phyloP scores from a whole-genome alignment of 2,113 vertebrate genomes.

The Coregonus clupeaformis region DNA sequence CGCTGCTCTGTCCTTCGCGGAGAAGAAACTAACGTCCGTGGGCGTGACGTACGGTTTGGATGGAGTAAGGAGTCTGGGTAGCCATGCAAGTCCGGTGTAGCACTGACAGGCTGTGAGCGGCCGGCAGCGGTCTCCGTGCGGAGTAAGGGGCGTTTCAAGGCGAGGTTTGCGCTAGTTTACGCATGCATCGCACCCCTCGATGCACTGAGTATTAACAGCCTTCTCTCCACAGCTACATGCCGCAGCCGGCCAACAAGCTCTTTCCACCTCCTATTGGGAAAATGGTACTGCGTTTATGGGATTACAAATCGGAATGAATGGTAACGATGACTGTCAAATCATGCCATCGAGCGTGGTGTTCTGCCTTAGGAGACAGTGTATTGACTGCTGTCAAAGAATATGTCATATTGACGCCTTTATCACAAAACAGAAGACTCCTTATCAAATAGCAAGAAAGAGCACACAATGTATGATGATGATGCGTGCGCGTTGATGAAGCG shows the following conservation, averaged over 20 bases:
- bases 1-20: too few species aligned
- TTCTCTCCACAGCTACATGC: not conserved
- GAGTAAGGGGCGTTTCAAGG: slow-evolving; percentile 29
- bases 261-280: not conserved
- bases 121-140: slow-evolving; percentile 17
- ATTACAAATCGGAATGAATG: not conserved
- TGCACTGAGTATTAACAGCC: slow-evolving; percentile 9
- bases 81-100: not conserved
- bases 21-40: too few species aligned
- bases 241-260: not conserved
- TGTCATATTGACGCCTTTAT: not conserved
- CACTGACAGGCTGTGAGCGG: slow-evolving; percentile 11
- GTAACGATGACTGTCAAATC: not conserved
- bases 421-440: not conserved
- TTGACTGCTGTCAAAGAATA: not conserved
- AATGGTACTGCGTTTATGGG: not conserved
- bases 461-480: not conserved
- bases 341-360: not conserved
- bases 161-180: slow-evolving; percentile 11
- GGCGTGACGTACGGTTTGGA: too few species aligned
- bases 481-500: not conserved
- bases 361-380: not conserved
- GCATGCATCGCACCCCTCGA: slow-evolving; percentile 9
- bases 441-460: not conserved
- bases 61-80: too few species aligned